Evolutionary conservation across 2,113 vertebrate genomes (phyloP), one percentile per base, ranked within the genome.

Genomic region (Oryzias melastigma): DNA sequence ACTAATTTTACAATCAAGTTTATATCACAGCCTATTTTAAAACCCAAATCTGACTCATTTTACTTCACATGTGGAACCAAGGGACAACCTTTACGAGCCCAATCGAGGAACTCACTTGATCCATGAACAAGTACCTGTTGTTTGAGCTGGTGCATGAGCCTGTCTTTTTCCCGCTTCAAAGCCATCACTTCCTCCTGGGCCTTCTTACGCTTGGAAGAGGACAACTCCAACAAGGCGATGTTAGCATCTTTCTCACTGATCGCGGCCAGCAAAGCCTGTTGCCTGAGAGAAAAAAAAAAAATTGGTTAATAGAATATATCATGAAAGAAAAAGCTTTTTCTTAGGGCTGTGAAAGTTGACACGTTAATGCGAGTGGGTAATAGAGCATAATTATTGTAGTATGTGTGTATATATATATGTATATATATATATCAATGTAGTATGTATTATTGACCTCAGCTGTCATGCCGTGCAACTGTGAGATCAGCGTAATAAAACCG

Each of bases 211-310:
- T 95, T 96, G 76, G 94, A 93, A 78, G 95, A 92, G 25, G 96
- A 98, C 78, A 98, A 81, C 80, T 98, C 97, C 85, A 98, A 92
- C 87, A 98, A 92, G 77, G 96, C 95, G 45, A 98, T 98, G 85
- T 98, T 98, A 53, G 95, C 96, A 68, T 98, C 96, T 87, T 98
- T 98, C 85, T 98, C 96, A 82, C 96, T 98, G 93, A 97, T 97
- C 68, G 97, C 95, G 49, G 96, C 95, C 76, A 98, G 92, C 59
- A 98, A 88, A 19, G 95, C 94, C 87, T 98, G 96, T 86, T 98
- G 97, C 90, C 97, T 98, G 89, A 62, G 58, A 51, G 48, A 53
- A 29, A 8, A 17, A 19, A 29, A 46, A 41, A 25, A 25, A 18
- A 27, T 15, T 42, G 3, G 47, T 25, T 53, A 14, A 17, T 45